Percentiles rank a stretch among this genome's conserved stretches.
phyloP scores from a whole-genome alignment of 1,140 invertebrate genomes.

The Planococcus citri region DNA sequence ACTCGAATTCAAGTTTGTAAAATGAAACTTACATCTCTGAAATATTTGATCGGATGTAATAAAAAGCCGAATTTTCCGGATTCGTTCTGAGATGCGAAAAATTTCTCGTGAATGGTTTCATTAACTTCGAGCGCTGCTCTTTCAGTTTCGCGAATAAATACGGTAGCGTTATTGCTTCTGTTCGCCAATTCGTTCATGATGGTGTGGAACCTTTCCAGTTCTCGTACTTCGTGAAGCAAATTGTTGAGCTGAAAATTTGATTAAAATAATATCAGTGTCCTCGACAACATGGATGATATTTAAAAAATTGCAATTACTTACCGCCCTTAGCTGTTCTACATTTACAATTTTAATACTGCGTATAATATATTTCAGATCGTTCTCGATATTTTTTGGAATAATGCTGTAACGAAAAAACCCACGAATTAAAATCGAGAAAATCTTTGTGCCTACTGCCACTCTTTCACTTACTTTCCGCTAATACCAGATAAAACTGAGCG shows the following conservation, averaged over 20 bases:
- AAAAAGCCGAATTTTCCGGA: background rate
- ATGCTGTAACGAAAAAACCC: background rate
- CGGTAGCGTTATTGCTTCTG: background rate
- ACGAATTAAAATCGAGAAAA: too few relatives aligned
- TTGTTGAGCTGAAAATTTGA: background rate
- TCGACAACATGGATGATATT: too few relatives aligned
- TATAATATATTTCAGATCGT: background rate
- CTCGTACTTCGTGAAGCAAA: background rate
- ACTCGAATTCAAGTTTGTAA: too few relatives aligned
- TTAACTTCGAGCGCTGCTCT: background rate
- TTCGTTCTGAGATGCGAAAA: background rate
- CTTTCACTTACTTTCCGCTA: background rate
- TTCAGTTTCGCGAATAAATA: background rate
- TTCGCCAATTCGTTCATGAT: background rate
- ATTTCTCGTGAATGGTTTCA: background rate
- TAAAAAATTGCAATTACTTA: too few relatives aligned
- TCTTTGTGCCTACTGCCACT: too few relatives aligned
- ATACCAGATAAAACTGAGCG: background rate
- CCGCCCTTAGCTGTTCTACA: background rate
- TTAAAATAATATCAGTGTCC: background rate
- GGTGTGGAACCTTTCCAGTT: background rate
- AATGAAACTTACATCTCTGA: background rate
- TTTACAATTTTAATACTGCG: background rate
- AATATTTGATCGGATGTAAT: background rate
- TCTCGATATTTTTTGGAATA: background rate